These are phyloP conservation scores for Uropetala carovei DNA, from an alignment of 2,888 invertebrate species.

Conservation along the genomic window DNA sequence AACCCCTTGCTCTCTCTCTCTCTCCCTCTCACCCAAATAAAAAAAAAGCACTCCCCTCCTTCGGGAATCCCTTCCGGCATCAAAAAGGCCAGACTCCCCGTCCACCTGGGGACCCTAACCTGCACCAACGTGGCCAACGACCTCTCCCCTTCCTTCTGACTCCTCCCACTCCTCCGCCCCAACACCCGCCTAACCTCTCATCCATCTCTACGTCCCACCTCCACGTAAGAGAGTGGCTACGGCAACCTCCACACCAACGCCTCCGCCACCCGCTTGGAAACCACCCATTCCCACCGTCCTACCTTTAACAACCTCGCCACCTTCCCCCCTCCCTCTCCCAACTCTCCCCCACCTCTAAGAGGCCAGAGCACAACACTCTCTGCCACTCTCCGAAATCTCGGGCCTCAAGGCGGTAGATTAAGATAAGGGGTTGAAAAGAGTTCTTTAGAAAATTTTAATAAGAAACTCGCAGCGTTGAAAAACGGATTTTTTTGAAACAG, in stretches of 20 bases:
- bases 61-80: constrained; percentile 36
- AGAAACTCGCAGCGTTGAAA: too few relatives aligned
- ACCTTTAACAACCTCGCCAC: neutral
- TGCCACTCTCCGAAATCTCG: neutral
- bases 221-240: constrained; percentile 26
- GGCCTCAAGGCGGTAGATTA: neutral
- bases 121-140: constrained; percentile 61
- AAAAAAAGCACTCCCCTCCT: neutral
- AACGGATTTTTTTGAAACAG: too few relatives aligned
- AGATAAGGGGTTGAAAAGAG: constrained; percentile 39
- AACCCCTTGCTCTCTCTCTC: neutral
- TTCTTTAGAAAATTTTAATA: neutral
- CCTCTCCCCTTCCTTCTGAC: neutral
- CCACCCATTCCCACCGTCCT: neutral
- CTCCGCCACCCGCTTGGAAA: neutral
- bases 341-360: neutral
- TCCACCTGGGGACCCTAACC: constrained; percentile 54
- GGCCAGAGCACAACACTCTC: neutral
- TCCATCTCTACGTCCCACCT: neutral
- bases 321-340: neutral
- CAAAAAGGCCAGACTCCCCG: neutral
- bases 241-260: neutral
- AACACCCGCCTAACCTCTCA: neutral
- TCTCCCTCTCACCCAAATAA: neutral
- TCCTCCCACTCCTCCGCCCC: neutral